These are phyloP conservation scores for Cinara cedri DNA, from an alignment of 2,888 invertebrate genomes.

Conservation along the genomic window DNA sequence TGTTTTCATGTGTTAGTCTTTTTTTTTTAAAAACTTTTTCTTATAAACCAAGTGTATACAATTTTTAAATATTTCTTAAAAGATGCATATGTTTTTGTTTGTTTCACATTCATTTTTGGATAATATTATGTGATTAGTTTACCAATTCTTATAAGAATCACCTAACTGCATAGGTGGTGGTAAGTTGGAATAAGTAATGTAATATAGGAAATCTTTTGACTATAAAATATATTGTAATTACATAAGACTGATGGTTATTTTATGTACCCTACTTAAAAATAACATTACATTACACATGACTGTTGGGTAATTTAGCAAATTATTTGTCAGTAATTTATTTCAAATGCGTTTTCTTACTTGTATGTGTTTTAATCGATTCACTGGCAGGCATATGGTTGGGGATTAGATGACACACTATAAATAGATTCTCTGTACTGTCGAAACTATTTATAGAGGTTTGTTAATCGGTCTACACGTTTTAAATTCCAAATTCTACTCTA, in stretches of 20 bases:
- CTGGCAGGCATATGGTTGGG: constrained; percentile 45
- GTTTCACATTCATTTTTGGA: neutral
- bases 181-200: neutral
- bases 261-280: neutral
- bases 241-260: neutral
- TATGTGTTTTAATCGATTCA: constrained; percentile 29
- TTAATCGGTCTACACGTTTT: constrained; percentile 48
- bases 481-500: constrained; percentile 44
- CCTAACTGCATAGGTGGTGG: no score
- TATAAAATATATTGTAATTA: neutral
- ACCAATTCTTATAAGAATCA: no score
- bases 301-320: neutral
- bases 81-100: no score
- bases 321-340: constrained; percentile 22
- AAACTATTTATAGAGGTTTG: constrained; percentile 45
- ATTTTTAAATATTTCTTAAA: no score
- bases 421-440: constrained; percentile 33
- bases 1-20: no score
- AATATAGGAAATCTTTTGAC: neutral
- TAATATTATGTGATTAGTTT: neutral
- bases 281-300: neutral
- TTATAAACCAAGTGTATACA: no score
- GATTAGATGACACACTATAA: constrained; percentile 54
- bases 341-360: constrained; percentile 10
- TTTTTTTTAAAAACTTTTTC: no score